A percentile compares a stretch with the other conserved stretches of the same genome.
Evolutionary conservation across 1,140 invertebrate genomes (phyloP).

Genomic region (Diachasma alloeum): DNA sequence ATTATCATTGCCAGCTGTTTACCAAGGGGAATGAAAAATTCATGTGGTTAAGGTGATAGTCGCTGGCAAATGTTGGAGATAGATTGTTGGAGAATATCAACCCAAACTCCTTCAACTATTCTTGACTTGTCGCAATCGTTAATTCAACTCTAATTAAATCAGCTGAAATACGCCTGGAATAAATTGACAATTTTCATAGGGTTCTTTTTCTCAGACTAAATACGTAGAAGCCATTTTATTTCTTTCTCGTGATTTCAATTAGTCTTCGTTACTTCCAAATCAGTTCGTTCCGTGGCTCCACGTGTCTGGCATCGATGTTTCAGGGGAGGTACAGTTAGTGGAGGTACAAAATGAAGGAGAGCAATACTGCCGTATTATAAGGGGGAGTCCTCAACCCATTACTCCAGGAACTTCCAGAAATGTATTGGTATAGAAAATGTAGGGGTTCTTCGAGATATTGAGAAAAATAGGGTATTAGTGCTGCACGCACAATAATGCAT

Average conservation of each 20-base stretch:
- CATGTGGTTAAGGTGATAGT: background rate
- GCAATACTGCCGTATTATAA: too few relatives aligned
- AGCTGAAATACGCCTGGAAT: background rate
- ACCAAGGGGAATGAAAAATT: background rate
- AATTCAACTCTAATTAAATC: background rate
- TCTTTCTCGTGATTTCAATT: slow-evolving; percentile 20
- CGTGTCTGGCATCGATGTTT: background rate
- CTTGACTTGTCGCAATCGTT: background rate
- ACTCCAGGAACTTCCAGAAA: too few relatives aligned
- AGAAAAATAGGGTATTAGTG: too few relatives aligned
- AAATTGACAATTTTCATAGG: slow-evolving; percentile 5
- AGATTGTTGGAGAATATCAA: background rate
- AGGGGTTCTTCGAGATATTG: too few relatives aligned
- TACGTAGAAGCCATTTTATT: background rate
- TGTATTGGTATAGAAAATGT: too few relatives aligned
- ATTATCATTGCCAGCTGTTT: slow-evolving; percentile 11
- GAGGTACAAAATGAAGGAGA: too few relatives aligned
- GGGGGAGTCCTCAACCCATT: too few relatives aligned
- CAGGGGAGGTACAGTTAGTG: background rate
- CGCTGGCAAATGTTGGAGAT: background rate
- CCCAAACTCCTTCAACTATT: background rate
- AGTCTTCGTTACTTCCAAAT: slow-evolving; percentile 27
- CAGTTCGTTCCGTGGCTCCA: slow-evolving; percentile 1
- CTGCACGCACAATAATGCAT: too few relatives aligned
- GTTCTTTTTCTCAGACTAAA: background rate